These are phyloP conservation scores for Vireo altiloquus DNA, from an alignment of 2,113 vertebrate species.

Conservation along the genomic window DNA sequence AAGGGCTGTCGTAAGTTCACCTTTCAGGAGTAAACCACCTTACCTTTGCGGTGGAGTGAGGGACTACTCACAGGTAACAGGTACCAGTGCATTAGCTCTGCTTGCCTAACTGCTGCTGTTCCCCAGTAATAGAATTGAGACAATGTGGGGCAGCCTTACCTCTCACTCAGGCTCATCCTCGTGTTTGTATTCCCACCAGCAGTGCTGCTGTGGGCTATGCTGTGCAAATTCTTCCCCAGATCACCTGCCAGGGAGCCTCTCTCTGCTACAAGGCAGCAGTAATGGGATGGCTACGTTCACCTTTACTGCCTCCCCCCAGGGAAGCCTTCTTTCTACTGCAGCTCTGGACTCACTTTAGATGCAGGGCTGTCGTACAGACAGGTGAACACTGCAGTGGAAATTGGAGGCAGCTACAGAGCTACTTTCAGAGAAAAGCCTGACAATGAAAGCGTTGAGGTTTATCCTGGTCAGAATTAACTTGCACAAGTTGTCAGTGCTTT, in stretches of 20 bases:
- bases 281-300: background rate
- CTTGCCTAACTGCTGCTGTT: background rate
- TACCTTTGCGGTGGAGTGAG: background rate
- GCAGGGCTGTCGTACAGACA: background rate
- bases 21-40: background rate
- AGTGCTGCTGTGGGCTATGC: background rate
- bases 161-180: background rate
- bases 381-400: constrained; percentile 32
- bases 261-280: background rate
- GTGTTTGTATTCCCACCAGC: background rate
- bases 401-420: constrained; percentile 47
- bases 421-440: constrained; percentile 57
- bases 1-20: background rate
- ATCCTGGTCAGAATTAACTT: constrained; percentile 8
- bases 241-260: background rate
- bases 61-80: background rate
- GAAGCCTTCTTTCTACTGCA: background rate
- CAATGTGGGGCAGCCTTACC: background rate
- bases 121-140: background rate
- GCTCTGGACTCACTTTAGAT: background rate
- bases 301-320: background rate
- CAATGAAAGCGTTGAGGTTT: background rate
- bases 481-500: background rate
- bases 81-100: background rate
- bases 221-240: background rate